phyloP scores from a whole-genome alignment of 1,140 invertebrate species.

The Ips typographus region DNA sequence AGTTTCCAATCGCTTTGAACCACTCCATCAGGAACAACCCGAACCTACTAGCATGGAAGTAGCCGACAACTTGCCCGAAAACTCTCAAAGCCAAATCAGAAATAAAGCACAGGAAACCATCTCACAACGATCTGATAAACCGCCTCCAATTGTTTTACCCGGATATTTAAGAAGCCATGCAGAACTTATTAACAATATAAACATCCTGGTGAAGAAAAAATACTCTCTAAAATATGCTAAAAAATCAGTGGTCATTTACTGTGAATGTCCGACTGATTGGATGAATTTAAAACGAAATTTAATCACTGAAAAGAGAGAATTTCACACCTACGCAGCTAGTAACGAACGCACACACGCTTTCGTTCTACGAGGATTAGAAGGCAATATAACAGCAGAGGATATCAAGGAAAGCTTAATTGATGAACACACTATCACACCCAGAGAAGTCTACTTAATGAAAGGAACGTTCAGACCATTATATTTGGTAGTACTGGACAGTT shows the following conservation, averaged over 20 bases:
- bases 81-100: neutral
- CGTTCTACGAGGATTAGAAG: conserved; percentile 5
- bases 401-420: neutral
- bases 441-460: neutral
- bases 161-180: neutral
- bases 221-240: conserved; percentile 3
- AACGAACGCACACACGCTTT: neutral
- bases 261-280: neutral
- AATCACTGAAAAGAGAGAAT: neutral
- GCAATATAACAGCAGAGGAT: neutral
- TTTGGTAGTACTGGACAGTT: neutral
- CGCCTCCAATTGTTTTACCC: neutral
- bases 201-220: neutral
- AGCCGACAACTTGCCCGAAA: neutral
- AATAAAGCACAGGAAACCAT: neutral
- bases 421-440: neutral
- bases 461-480: neutral
- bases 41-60: neutral
- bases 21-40: conserved; percentile 46
- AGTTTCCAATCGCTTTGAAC: conserved; percentile 26
- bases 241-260: neutral
- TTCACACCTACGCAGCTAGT: neutral
- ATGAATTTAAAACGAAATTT: neutral
- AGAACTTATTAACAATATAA: neutral
- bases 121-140: neutral